These are phyloP conservation scores for Melipona bicolor DNA, from an alignment of 2,888 invertebrate species.

Conservation along the genomic window DNA sequence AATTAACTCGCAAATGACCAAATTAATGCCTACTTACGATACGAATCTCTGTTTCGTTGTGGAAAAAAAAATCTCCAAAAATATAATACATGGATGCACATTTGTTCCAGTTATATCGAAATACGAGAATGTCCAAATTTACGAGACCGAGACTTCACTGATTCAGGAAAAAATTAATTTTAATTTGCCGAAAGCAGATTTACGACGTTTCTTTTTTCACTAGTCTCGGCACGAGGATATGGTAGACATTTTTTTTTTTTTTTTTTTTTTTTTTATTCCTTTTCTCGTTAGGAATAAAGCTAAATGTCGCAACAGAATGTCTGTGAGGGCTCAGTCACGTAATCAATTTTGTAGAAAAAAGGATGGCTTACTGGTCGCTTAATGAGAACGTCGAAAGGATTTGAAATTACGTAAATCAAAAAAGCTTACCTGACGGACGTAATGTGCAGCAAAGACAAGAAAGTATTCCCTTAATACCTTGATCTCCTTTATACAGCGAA, in stretches of 20 bases:
- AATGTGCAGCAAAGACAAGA: constrained; percentile 28
- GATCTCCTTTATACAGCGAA: constrained; percentile 24
- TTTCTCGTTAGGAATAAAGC: neutral
- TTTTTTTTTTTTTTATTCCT: neutral
- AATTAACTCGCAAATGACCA: neutral
- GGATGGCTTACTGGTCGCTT: constrained; percentile 23
- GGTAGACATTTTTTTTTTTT: neutral
- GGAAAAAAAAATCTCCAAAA: constrained; percentile 11
- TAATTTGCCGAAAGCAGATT: constrained; percentile 41
- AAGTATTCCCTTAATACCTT: constrained; percentile 50
- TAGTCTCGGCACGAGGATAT: neutral
- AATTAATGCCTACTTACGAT: constrained; percentile 1
- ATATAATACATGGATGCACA: constrained; percentile 13
- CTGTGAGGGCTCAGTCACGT: constrained; percentile 30
- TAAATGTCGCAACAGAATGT: constrained; percentile 23
- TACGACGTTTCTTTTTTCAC: constrained; percentile 13
- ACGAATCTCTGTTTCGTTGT: neutral
- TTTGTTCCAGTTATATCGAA: constrained; percentile 30
- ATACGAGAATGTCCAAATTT: constrained; percentile 30
- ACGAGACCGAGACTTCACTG: neutral
- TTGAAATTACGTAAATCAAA: constrained; percentile 53
- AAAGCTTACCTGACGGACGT: constrained; percentile 26
- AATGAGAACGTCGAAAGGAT: constrained; percentile 52
- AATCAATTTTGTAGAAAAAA: constrained; percentile 48
- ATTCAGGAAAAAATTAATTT: constrained; percentile 38